A percentile compares a stretch with the other conserved stretches of the same genome.
phyloP scores from a whole-genome alignment of 1,140 invertebrate genomes.

The Aphidius ervi region DNA sequence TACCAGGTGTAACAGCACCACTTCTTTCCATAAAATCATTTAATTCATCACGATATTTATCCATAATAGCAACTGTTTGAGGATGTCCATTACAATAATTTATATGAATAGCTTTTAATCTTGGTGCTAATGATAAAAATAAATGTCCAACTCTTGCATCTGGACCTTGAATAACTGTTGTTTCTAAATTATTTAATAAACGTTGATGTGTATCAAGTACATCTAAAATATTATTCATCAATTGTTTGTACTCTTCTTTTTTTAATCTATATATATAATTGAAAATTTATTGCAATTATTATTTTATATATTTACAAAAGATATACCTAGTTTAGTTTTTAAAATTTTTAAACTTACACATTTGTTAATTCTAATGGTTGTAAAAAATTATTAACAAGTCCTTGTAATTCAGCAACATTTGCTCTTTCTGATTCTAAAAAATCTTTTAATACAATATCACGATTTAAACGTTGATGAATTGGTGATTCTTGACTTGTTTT shows the following conservation, averaged over 20 bases:
- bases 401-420: conserved; percentile 84
- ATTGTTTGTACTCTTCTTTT: conserved; percentile 77
- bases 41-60: conserved; percentile 84
- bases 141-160: conserved; percentile 88
- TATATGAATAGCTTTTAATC: conserved; percentile 81
- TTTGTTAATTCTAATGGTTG: conserved; percentile 76
- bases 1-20: conserved; percentile 76
- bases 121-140: conserved; percentile 82
- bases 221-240: conserved; percentile 85
- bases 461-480: conserved; percentile 63
- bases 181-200: conserved; percentile 73
- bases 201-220: conserved; percentile 79
- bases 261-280: conserved; percentile 64
- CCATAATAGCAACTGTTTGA: conserved; percentile 83
- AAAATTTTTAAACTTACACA: conserved; percentile 64
- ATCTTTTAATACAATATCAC: conserved; percentile 84
- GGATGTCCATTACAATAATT: conserved; percentile 91
- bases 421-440: conserved; percentile 88
- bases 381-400: conserved; percentile 78
- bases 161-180: conserved; percentile 62
- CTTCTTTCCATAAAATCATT: conserved; percentile 82
- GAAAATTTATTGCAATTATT: conserved; percentile 10
- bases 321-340: too few relatives aligned
- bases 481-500: conserved; percentile 54
- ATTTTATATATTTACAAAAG: neutral